Evolutionary conservation across 2,113 vertebrate species (phyloP), one percentile per base, ranked within the genome.

Genomic region (Mesoclemmys tuberculata): DNA sequence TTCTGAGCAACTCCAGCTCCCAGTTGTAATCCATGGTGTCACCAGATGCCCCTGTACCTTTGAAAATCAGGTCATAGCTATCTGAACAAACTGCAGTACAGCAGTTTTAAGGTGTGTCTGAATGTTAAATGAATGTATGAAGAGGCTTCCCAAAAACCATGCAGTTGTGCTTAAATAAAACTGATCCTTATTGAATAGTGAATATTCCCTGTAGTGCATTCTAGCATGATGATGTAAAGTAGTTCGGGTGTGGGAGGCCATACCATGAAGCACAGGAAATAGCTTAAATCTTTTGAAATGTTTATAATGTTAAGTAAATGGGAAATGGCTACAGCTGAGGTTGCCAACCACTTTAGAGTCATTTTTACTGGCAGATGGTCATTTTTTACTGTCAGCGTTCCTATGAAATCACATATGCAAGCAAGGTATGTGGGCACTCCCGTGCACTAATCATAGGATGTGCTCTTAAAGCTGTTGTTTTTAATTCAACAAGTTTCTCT

Each of bases 191-290:
- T 92, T 97, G 96, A 96, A 90, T 92, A 96, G 94, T 93, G 93
- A 93, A 94, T 96, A 95, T 98, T 98, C 97, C 97, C 96, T 83
- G n/a, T 85, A 87, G 96, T 98, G 96, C 98, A 98, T 98, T 98
- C 97, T 98, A 97, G 10, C 26, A 96, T n/a, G 92, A 98, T 98
- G 98, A 98, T 95, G 98, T 98, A 98, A 98, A 98, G 98, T 96
- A 90, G 38, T 97, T 98, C 18, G 96, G 98, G 97, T 98, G 97
- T 98, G 97, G 97, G 98, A 97, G 97, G 94, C 96, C 95, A 97
- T 98, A 98, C 96, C 97, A 97, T 96, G 97, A 98, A 98, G 96
- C 95, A 97, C 97, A 98, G 98, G 98, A 98, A 98, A 98, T 98
- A 98, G 97, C 2, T 98, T 95, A 98, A 98, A 98, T 98, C 97